phyloP scores from a whole-genome alignment of 2,888 invertebrate species.

The Microctonus hyperodae region DNA sequence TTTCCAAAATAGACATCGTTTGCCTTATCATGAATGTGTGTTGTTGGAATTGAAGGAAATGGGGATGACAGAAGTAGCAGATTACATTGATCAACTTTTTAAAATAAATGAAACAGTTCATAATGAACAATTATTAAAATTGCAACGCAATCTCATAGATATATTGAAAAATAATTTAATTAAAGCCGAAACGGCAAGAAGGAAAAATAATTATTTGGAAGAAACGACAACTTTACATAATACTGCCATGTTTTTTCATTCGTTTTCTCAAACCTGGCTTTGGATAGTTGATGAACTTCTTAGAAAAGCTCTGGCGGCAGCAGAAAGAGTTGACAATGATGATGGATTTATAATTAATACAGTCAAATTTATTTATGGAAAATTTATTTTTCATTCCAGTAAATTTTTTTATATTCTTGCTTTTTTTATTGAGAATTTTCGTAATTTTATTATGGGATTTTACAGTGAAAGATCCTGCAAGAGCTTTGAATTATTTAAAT shows the following conservation, averaged over 20 bases:
- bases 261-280: conserved; percentile 48
- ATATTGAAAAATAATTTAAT: conserved; percentile 50
- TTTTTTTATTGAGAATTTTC: background rate
- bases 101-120: conserved; percentile 63
- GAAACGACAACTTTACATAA: conserved; percentile 39
- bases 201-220: conserved; percentile 45
- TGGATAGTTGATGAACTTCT: conserved; percentile 52
- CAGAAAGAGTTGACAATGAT: conserved; percentile 36
- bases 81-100: conserved; percentile 67
- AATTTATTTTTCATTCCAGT: conserved; percentile 50
- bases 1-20: conserved; percentile 61
- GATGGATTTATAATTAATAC: conserved; percentile 38
- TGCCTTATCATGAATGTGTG: conserved; percentile 67
- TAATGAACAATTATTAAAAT: conserved; percentile 17
- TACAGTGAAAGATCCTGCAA: conserved; percentile 31
- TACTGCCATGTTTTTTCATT: conserved; percentile 45
- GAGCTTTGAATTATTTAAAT: conserved; percentile 44
- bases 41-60: conserved; percentile 67
- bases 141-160: conserved; percentile 49
- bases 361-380: conserved; percentile 49
- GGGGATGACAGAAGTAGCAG: conserved; percentile 64
- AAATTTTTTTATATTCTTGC: conserved; percentile 5
- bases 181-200: conserved; percentile 61
- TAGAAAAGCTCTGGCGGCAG: conserved; percentile 38
- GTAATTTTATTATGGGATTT: background rate